A percentile compares a stretch with the other conserved stretches of the same genome.
phyloP scores from a whole-genome alignment of 2,113 vertebrate species.

The Turdus rufiventris region DNA sequence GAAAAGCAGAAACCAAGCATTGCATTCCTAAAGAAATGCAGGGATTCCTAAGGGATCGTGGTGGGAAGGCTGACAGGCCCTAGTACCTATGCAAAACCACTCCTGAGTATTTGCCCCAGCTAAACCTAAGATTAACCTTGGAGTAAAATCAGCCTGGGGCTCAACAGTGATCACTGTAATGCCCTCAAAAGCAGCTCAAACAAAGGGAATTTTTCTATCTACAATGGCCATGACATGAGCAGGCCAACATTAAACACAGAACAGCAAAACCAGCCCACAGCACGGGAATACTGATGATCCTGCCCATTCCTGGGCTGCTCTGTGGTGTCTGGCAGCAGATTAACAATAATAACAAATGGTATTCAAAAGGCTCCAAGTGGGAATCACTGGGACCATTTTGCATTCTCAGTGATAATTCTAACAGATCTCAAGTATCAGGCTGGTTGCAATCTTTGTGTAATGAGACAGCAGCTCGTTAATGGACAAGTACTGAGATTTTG shows the following conservation, averaged over 20 bases:
- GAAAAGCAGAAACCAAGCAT: neutral
- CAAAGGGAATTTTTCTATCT: neutral
- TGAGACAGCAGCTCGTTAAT: neutral
- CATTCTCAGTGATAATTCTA: neutral
- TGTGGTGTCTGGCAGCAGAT: neutral
- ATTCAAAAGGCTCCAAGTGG: neutral
- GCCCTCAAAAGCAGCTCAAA: neutral
- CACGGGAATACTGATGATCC: neutral
- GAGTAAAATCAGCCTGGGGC: neutral
- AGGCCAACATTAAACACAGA: neutral
- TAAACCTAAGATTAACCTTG: neutral
- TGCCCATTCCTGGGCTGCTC: neutral
- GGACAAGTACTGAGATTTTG: neutral
- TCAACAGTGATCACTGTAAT: neutral
- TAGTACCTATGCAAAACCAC: neutral
- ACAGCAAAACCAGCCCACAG: neutral
- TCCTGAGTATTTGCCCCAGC: neutral
- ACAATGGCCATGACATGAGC: neutral
- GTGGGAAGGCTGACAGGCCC: neutral
- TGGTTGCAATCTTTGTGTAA: neutral
- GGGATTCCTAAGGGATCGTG: neutral
- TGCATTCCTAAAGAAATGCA: neutral
- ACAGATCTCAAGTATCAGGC: neutral
- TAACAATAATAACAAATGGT: neutral
- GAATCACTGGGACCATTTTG: neutral